Evolutionary conservation across 2,113 vertebrate genomes (phyloP).

Genomic region (Lichenostomus cassidix): DNA sequence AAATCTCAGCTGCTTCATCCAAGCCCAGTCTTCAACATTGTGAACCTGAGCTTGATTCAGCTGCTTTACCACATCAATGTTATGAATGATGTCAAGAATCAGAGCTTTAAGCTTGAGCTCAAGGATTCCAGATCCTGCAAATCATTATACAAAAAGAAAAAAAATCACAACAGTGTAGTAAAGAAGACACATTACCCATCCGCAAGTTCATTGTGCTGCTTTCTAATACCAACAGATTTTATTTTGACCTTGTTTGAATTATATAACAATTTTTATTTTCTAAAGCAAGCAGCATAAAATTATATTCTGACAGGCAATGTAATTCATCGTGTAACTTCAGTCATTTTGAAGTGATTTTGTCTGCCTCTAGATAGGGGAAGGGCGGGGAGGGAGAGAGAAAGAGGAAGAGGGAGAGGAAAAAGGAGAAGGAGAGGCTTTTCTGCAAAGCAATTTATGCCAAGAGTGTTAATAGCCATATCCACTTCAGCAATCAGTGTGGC

Average conservation of each 20-base stretch:
- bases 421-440: background rate
- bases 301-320: background rate
- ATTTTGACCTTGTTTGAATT: background rate
- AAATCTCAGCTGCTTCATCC: constrained; percentile 95
- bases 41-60: constrained; percentile 81
- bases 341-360: background rate
- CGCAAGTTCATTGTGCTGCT: background rate
- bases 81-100: constrained; percentile 94
- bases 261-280: background rate
- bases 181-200: background rate
- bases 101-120: constrained; percentile 94
- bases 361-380: background rate
- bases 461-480: background rate
- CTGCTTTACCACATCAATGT: constrained; percentile 91
- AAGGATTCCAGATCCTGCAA: constrained; percentile 83
- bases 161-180: background rate
- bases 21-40: constrained; percentile 84
- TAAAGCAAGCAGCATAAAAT: background rate
- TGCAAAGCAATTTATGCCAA: background rate
- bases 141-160: background rate
- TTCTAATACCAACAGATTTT: background rate
- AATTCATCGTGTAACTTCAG: background rate
- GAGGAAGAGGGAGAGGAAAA: background rate
- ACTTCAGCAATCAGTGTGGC: background rate
- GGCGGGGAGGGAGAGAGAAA: background rate